A percentile compares a stretch with the other conserved stretches of the same genome.
These are phyloP conservation scores for Tigriopus californicus DNA, from an alignment of 2,888 invertebrate species.

Conservation along the genomic window DNA sequence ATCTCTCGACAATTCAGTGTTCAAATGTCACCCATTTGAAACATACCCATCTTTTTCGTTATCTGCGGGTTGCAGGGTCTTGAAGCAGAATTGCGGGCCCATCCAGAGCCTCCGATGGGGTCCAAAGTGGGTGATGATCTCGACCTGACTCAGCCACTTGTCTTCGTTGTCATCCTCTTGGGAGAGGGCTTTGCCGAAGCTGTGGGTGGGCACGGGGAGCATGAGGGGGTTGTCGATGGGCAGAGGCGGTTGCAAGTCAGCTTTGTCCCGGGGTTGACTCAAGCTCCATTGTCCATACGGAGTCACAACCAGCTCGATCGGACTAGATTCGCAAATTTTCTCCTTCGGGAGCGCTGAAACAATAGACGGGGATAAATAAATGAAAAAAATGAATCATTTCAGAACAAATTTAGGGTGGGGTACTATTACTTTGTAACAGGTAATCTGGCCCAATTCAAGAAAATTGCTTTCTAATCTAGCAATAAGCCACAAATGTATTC, in stretches of 20 bases:
- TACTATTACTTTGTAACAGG: too few species aligned
- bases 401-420: too few species aligned
- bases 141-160: slow-evolving; percentile 42
- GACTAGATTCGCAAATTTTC: slow-evolving; percentile 64
- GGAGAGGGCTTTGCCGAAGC: slow-evolving; percentile 16
- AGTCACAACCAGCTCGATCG: slow-evolving; percentile 64
- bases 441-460: too few species aligned
- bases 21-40: background rate
- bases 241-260: slow-evolving; percentile 58
- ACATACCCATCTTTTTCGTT: background rate
- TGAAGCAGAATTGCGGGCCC: slow-evolving; percentile 98
- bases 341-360: slow-evolving; percentile 40
- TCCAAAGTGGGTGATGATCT: slow-evolving; percentile 89
- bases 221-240: slow-evolving; percentile 46
- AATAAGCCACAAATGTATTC: too few species aligned
- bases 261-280: slow-evolving; percentile 25
- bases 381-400: background rate
- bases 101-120: slow-evolving; percentile 90
- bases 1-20: background rate
- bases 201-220: slow-evolving; percentile 24
- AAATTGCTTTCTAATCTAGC: too few species aligned
- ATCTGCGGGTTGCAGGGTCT: background rate
- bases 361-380: too few species aligned
- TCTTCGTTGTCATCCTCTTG: slow-evolving; percentile 16
- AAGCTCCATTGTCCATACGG: slow-evolving; percentile 79